Conservation (phyloP, 1,140 invertebrate genomes). For the Proctacanthus coquilletti region DNA sequence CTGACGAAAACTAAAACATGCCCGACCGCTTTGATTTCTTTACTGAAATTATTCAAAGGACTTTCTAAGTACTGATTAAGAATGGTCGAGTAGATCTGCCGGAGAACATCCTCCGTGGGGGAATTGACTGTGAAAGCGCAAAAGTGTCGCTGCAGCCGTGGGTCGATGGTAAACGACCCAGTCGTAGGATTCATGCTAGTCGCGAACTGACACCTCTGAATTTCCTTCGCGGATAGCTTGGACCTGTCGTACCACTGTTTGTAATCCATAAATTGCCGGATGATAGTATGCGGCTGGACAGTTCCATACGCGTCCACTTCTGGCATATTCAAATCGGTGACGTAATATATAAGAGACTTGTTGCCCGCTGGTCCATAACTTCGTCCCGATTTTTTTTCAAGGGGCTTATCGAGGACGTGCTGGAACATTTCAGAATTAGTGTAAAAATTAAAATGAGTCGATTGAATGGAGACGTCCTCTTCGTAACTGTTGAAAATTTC, state of each 20-base stretch:
- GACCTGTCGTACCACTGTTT: slow-evolving; percentile 78
- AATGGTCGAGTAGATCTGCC: slow-evolving; percentile 75
- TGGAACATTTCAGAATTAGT: slow-evolving; percentile 89
- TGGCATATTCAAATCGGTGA: slow-evolving; percentile 96
- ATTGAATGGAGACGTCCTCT: slow-evolving; percentile 56
- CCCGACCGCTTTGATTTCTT: slow-evolving; percentile 40
- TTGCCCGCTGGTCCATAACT: slow-evolving; percentile 86
- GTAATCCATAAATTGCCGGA: slow-evolving; percentile 89
- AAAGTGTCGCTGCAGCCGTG: slow-evolving; percentile 83
- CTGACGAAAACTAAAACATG: slow-evolving; percentile 58
- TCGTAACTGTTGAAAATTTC: slow-evolving; percentile 64
- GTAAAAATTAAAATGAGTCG: slow-evolving; percentile 91
- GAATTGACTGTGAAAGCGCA: slow-evolving; percentile 80
- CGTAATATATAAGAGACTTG: slow-evolving; percentile 83
- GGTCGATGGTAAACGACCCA: slow-evolving; percentile 87
- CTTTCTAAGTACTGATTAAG: slow-evolving; percentile 59
- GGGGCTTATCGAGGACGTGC: slow-evolving; percentile 74
- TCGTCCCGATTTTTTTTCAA: slow-evolving; percentile 89
- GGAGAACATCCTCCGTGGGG: slow-evolving; percentile 59
- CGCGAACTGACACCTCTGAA: slow-evolving; percentile 86
- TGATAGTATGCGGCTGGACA: slow-evolving; percentile 86
- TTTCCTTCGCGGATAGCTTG: slow-evolving; percentile 79
- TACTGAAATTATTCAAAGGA: slow-evolving; percentile 49
- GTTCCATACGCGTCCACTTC: slow-evolving; percentile 91
- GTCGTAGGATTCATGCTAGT: slow-evolving; percentile 95